phyloP scores from a whole-genome alignment of 2,888 invertebrate species.

The Epinotia ramella region DNA sequence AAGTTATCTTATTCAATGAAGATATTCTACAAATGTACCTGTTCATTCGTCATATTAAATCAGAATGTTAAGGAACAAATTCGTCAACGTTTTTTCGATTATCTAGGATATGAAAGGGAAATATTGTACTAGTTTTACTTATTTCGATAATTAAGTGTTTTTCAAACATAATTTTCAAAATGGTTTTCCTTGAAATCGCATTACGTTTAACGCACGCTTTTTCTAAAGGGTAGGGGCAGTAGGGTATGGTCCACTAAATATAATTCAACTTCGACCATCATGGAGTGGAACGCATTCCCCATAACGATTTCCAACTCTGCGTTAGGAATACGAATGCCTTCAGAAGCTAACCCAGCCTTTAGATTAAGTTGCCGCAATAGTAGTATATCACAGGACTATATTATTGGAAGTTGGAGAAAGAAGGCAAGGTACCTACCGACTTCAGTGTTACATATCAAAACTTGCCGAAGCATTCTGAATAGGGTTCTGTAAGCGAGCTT shows the following conservation, averaged over 20 bases:
- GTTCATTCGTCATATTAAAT: too few relatives aligned
- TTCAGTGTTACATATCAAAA: neutral
- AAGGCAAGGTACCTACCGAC: neutral
- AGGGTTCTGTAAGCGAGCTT: slow-evolving; percentile 14
- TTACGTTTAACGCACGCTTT: too few relatives aligned
- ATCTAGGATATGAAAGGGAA: too few relatives aligned
- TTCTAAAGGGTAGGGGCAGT: neutral
- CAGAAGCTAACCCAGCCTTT: slow-evolving; percentile 2
- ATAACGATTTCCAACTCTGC: neutral
- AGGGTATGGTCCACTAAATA: neutral
- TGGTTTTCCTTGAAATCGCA: too few relatives aligned
- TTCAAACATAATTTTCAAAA: too few relatives aligned
- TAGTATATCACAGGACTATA: slow-evolving; percentile 4
- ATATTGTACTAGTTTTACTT: too few relatives aligned
- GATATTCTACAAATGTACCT: too few relatives aligned
- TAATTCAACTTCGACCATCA: slow-evolving; percentile 12
- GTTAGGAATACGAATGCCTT: slow-evolving; percentile 10
- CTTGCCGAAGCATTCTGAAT: slow-evolving; percentile 13
- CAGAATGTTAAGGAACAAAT: too few relatives aligned
- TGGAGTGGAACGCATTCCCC: slow-evolving; percentile 3
- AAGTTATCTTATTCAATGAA: too few relatives aligned
- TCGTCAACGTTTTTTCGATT: too few relatives aligned
- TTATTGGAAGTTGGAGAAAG: slow-evolving; percentile 10
- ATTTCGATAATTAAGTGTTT: too few relatives aligned
- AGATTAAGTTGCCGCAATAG: slow-evolving; percentile 19